Evolutionary conservation across 2,888 invertebrate species (phyloP).

Genomic region (Tetropium fuscum): DNA sequence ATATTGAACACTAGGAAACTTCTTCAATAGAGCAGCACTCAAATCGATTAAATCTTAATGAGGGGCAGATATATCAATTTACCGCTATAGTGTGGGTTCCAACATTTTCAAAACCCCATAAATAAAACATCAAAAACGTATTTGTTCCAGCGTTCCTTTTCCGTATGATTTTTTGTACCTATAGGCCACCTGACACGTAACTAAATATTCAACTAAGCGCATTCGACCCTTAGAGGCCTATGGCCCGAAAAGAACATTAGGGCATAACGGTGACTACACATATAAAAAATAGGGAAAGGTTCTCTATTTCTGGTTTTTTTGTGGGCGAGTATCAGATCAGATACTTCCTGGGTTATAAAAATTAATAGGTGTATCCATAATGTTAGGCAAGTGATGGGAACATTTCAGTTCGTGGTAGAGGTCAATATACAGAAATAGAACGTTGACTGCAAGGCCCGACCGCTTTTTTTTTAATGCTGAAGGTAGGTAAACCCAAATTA

Average conservation of each 20-base stretch:
- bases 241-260: conserved; percentile 12
- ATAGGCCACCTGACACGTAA: conserved; percentile 48
- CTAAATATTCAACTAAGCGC: conserved; percentile 40
- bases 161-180: conserved; percentile 40
- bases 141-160: conserved; percentile 24
- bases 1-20: neutral
- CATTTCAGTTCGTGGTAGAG: too few species aligned
- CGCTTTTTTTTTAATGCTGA: too few species aligned
- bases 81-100: conserved; percentile 36
- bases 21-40: conserved; percentile 10
- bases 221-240: conserved; percentile 28
- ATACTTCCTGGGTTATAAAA: conserved; percentile 25
- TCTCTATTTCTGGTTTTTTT: conserved; percentile 14
- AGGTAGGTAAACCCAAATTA: too few species aligned
- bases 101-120: conserved; percentile 5
- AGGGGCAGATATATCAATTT: conserved; percentile 43
- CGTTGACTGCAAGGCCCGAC: too few species aligned
- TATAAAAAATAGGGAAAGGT: conserved; percentile 34
- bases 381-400: conserved; percentile 19
- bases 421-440: too few species aligned
- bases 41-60: conserved; percentile 24
- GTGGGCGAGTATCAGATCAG: conserved; percentile 2
- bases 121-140: conserved; percentile 17
- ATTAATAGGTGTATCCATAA: conserved; percentile 3
- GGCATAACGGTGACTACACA: conserved; percentile 28